A percentile compares a stretch with the other conserved stretches of the same genome.
Conservation (phyloP, 2,797 vertebrate species). For the Calcarius lapponicus region DNA sequence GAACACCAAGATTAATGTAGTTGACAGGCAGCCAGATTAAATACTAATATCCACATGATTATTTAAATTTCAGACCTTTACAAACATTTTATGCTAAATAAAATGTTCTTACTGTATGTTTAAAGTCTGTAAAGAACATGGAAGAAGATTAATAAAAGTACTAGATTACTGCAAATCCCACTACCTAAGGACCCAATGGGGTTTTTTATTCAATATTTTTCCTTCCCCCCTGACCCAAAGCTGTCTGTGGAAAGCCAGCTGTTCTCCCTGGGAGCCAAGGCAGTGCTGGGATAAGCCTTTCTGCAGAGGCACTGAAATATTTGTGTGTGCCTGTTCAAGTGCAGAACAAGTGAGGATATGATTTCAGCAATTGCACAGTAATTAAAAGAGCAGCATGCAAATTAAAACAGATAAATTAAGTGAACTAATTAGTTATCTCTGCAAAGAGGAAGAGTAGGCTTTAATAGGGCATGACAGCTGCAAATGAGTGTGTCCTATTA, state of each 20-base stretch:
- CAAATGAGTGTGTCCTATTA: conserved; percentile 14
- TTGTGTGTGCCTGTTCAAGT: background rate
- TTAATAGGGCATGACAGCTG: conserved; percentile 48
- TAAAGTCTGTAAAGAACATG: conserved; percentile 37
- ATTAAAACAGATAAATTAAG: conserved; percentile 67
- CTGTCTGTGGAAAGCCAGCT: background rate
- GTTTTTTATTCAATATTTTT: background rate
- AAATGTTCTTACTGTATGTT: conserved; percentile 39
- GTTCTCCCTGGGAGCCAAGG: background rate
- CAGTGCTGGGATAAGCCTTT: background rate
- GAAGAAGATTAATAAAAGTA: conserved; percentile 63
- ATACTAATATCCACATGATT: conserved; percentile 44
- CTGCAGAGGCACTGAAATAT: background rate
- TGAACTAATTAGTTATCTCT: conserved; percentile 56
- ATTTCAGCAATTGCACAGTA: conserved; percentile 34
- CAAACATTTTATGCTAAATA: conserved; percentile 34
- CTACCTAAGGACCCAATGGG: conserved; percentile 25
- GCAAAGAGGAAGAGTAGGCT: conserved; percentile 26
- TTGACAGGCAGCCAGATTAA: conserved; percentile 58
- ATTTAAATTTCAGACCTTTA: conserved; percentile 57
- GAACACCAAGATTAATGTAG: conserved; percentile 19
- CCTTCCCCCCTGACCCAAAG: background rate
- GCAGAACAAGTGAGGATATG: background rate
- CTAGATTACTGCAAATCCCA: conserved; percentile 62
- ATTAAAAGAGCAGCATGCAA: conserved; percentile 64